A percentile compares a stretch with the other conserved stretches of the same genome.
Conservation (phyloP, 2,797 vertebrate genomes). For the Arrhamphus sclerolepis region DNA sequence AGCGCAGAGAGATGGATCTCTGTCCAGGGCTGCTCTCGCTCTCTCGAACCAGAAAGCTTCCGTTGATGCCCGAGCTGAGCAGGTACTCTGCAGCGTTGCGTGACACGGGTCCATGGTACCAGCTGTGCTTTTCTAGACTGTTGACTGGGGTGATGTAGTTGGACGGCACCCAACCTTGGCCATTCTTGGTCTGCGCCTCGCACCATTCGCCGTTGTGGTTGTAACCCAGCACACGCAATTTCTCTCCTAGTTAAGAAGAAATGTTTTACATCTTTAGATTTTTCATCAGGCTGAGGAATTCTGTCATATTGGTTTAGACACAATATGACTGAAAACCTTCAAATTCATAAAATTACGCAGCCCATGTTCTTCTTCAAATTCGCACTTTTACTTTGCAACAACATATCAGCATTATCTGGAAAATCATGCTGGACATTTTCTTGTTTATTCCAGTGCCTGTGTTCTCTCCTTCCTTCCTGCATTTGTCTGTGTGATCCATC, state of each 20-base stretch:
- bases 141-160: constrained; percentile 99
- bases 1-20: constrained; percentile 94
- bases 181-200: constrained; percentile 96
- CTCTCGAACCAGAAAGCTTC: constrained; percentile 97
- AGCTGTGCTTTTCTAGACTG: constrained; percentile 98
- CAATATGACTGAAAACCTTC: not conserved
- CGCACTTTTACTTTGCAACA: too few species aligned
- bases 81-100: constrained; percentile 96
- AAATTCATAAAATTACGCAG: too few species aligned
- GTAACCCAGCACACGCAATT: constrained; percentile 95
- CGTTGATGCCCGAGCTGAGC: constrained; percentile 97
- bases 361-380: too few species aligned
- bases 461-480: constrained; percentile 70
- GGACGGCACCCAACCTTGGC: constrained; percentile 98
- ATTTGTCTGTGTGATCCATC: constrained; percentile 60
- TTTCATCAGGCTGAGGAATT: too few species aligned
- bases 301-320: not conserved
- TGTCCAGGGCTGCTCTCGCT: constrained; percentile 98
- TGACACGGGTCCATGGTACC: constrained; percentile 97
- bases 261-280: not conserved
- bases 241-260: constrained; percentile 84
- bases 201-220: constrained; percentile 99
- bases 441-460: constrained; percentile 61
- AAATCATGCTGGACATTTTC: constrained; percentile 35
- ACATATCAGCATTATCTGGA: constrained; percentile 4